Evolutionary conservation across 2,888 invertebrate genomes (phyloP), one percentile per base, ranked within the genome.

Genomic region (Philopedon plagiatum): DNA sequence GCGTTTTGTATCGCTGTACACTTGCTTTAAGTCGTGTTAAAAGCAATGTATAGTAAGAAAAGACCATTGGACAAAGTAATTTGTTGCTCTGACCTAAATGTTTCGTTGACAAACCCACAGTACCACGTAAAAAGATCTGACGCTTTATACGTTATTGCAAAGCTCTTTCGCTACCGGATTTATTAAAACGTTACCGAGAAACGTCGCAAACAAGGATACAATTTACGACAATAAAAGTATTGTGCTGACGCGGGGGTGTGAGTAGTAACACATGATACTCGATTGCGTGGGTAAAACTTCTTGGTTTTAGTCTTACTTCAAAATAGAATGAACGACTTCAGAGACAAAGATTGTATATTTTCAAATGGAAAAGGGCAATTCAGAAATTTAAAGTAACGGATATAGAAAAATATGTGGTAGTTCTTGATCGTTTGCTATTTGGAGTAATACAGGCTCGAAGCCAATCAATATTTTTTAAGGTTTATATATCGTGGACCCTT

Each of bases 201-300:
- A 57, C 57, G 18, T 57, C 11, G 66, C 58, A 46, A 66, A 58
- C 66, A 49, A 66, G 58, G 58, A 58, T 21, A 58, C 57, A 66
- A 66, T 66, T 66, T 58, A 57, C 57, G 65, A 19, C 63, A 63
- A 49, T 51, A 61, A 58, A 58, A 39, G 26, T 15, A 29, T 51
- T 51, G 63, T 21, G 18, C 9, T 34, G 9, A 11, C 58, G 66
- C 66, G 66, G 58, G 58, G 66, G 66, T 58, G 58, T 57, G 4
- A 58, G 34, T 39, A 19, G 49, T 66, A 57, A 63, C 62, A 62
- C 62, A 62, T 49, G 29, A 64, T 57, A 57, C 32, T 13, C 65
- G 44, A n/a, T 21, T 29, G 58, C 49, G 66, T 66, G 66, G 66
- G 66, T 66, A 46, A 57, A 58, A 57, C 49, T 57, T 66, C 46